Evolutionary conservation across 2,888 invertebrate species (phyloP).

Genomic region (Podotricha telesiphe): DNA sequence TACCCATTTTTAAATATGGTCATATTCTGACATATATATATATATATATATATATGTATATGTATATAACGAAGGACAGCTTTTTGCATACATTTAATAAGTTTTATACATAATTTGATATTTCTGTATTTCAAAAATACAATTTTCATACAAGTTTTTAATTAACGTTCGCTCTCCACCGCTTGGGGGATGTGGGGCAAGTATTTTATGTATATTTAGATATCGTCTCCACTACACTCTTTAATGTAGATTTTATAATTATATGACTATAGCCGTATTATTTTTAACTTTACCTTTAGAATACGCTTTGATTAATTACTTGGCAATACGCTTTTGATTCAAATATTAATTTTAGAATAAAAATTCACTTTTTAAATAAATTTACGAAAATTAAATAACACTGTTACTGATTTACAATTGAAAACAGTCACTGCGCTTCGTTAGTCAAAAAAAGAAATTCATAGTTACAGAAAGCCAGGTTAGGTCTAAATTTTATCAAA

Average conservation of each 20-base stretch:
- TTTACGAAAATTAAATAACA: no score
- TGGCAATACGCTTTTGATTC: no score
- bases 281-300: no score
- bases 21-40: neutral
- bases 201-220: slow-evolving; percentile 9
- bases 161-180: slow-evolving; percentile 9
- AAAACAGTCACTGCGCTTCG: no score
- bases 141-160: slow-evolving; percentile 16
- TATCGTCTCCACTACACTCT: neutral
- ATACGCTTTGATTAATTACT: no score
- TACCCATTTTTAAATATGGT: neutral
- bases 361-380: no score
- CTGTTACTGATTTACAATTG: no score
- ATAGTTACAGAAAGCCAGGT: neutral
- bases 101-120: slow-evolving; percentile 2
- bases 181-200: neutral
- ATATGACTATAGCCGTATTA: neutral
- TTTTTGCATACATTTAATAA: slow-evolving; percentile 12
- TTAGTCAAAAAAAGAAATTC: no score
- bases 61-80: neutral
- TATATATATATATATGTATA: no score
- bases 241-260: neutral
- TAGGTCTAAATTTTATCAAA: neutral
- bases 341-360: no score
- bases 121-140: slow-evolving; percentile 1